phyloP scores from a whole-genome alignment of 2,113 vertebrate genomes.

The Brachyistius frenatus region DNA sequence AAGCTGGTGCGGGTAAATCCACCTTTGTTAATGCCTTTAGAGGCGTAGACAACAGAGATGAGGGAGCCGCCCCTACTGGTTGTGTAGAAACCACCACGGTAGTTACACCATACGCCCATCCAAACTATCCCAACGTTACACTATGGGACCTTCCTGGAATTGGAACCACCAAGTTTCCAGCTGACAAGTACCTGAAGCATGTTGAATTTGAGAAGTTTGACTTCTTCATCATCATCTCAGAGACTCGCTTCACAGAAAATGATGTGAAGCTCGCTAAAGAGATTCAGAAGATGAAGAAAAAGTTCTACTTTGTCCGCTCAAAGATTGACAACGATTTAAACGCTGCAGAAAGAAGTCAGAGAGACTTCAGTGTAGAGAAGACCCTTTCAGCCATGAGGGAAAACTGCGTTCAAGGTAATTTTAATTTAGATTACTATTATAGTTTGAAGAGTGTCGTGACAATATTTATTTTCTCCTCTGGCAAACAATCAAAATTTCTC shows the following conservation, averaged over 20 bases:
- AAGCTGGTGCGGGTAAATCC: conserved; percentile 39
- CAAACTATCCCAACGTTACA: conserved; percentile 28
- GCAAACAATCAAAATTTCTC: too few relatives aligned
- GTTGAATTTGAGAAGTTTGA: conserved; percentile 47
- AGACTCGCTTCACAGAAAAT: conserved; percentile 44
- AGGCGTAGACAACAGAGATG: neutral
- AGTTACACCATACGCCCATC: conserved; percentile 10
- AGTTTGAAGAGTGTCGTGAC: too few relatives aligned
- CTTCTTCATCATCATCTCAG: conserved; percentile 62
- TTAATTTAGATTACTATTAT: too few relatives aligned
- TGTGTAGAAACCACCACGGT: neutral
- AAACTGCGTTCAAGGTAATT: conserved; percentile 16
- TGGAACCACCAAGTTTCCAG: conserved; percentile 28
- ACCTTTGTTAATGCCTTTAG: conserved; percentile 44
- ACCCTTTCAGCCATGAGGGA: neutral
- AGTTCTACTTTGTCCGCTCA: conserved; percentile 63
- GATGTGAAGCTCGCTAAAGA: conserved; percentile 32
- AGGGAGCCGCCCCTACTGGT: conserved; percentile 26
- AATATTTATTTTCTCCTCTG: too few relatives aligned
- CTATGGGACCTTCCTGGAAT: conserved; percentile 57
- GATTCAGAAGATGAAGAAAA: conserved; percentile 45
- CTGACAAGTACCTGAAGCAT: conserved; percentile 2
- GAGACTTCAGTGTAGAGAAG: neutral
- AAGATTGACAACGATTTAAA: conserved; percentile 23
- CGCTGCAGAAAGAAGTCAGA: neutral